These are phyloP conservation scores for Nannospalax galili DNA, from an alignment of 2,113 vertebrate genomes.

Conservation along the genomic window DNA sequence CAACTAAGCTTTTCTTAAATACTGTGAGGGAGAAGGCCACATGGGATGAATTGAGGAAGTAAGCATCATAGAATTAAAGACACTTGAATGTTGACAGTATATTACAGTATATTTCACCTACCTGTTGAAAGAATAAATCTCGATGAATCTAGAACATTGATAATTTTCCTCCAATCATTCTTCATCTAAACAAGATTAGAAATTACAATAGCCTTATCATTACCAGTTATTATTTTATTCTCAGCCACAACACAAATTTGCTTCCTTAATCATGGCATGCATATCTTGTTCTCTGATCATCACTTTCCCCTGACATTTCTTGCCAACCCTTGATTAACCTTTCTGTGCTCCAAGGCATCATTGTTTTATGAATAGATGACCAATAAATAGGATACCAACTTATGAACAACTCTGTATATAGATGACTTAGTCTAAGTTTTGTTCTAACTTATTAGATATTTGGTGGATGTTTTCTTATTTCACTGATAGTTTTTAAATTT, in stretches of 20 bases:
- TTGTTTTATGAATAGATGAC: not conserved
- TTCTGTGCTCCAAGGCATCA: not conserved
- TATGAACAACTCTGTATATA: not conserved
- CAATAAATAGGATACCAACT: not conserved
- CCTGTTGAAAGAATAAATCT: not conserved
- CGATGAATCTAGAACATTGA: not conserved
- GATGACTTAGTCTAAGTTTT: not conserved
- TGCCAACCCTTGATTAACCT: not conserved
- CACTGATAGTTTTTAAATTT: no score
- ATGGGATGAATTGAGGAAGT: not conserved
- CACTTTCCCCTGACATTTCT: not conserved
- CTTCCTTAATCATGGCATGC: not conserved
- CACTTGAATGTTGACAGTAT: not conserved
- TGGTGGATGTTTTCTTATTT: not conserved
- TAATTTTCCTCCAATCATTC: not conserved
- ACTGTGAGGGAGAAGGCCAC: not conserved
- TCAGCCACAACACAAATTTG: not conserved
- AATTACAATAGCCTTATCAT: not conserved
- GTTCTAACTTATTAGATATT: not conserved
- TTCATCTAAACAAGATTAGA: not conserved
- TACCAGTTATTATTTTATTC: not conserved
- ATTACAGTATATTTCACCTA: not conserved
- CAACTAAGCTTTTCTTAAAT: constrained; percentile 36
- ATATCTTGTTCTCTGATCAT: not conserved
- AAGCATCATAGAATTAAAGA: not conserved